phyloP scores from a whole-genome alignment of 2,888 invertebrate species.

The Melanotus villosus region DNA sequence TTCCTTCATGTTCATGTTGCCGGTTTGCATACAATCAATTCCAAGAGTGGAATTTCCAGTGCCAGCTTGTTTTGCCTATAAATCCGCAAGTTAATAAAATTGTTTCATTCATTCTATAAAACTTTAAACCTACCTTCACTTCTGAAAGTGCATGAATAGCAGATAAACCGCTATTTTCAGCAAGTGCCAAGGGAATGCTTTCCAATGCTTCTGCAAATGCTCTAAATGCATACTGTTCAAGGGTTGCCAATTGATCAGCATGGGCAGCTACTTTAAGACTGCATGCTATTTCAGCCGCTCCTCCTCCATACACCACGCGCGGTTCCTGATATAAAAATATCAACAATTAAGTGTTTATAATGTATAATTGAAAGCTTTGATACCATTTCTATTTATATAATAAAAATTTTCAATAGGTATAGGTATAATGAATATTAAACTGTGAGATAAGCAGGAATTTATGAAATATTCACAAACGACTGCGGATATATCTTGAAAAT shows the following conservation, averaged over 20 bases:
- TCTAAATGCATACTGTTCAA: conserved; percentile 98
- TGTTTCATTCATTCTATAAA: not conserved
- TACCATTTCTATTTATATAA: conserved; percentile 6
- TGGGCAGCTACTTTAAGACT: conserved; percentile 90
- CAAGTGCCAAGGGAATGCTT: conserved; percentile 92
- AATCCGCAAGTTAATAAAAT: conserved; percentile 23
- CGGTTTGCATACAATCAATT: conserved; percentile 93
- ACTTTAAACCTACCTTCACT: conserved; percentile 74
- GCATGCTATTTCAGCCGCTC: conserved; percentile 96
- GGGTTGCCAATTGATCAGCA: conserved; percentile 88
- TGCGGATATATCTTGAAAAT: not conserved
- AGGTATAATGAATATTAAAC: not conserved
- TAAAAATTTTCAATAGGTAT: conserved; percentile 13
- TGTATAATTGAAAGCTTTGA: no score
- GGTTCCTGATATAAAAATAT: conserved; percentile 72
- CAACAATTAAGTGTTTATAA: no score
- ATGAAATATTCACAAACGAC: not conserved
- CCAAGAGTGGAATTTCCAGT: conserved; percentile 91
- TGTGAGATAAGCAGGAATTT: conserved; percentile 14
- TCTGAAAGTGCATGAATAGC: conserved; percentile 94
- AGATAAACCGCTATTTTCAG: conserved; percentile 96
- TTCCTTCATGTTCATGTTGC: conserved; percentile 89
- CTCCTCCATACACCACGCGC: conserved; percentile 96
- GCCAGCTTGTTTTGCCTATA: conserved; percentile 82
- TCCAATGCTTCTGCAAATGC: conserved; percentile 97